Evolutionary conservation across 2,797 vertebrate genomes (phyloP).

Genomic region (Anas acuta): DNA sequence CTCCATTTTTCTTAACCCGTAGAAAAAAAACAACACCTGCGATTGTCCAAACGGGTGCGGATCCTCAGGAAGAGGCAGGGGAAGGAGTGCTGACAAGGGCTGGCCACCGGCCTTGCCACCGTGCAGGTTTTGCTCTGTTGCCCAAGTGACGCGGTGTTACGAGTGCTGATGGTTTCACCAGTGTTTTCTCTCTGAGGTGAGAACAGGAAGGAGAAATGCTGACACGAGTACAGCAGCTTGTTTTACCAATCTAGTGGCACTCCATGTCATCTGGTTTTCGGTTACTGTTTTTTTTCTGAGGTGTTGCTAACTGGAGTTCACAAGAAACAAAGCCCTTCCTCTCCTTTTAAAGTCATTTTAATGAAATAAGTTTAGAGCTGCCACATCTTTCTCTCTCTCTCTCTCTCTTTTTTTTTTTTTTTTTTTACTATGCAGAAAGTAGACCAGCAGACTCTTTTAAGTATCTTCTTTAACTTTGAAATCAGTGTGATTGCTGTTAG

Average conservation of each 20-base stretch:
- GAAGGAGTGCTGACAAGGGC: neutral
- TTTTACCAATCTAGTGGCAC: neutral
- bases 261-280: neutral
- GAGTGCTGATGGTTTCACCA: neutral
- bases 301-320: neutral
- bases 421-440: neutral
- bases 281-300: neutral
- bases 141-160: accelerated
- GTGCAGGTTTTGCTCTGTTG: neutral
- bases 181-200: neutral
- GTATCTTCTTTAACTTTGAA: neutral
- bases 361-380: neutral
- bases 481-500: neutral
- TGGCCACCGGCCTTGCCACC: neutral
- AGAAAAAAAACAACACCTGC: neutral
- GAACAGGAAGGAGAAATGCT: neutral
- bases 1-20: neutral
- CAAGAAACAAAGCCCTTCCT: neutral
- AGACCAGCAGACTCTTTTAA: neutral
- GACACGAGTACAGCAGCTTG: neutral
- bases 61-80: neutral
- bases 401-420: neutral
- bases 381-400: neutral
- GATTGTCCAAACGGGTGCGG: accelerated
- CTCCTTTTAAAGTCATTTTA: neutral